Conservation (phyloP, 2,888 invertebrate species). For the Eretmocerus hayati region DNA sequence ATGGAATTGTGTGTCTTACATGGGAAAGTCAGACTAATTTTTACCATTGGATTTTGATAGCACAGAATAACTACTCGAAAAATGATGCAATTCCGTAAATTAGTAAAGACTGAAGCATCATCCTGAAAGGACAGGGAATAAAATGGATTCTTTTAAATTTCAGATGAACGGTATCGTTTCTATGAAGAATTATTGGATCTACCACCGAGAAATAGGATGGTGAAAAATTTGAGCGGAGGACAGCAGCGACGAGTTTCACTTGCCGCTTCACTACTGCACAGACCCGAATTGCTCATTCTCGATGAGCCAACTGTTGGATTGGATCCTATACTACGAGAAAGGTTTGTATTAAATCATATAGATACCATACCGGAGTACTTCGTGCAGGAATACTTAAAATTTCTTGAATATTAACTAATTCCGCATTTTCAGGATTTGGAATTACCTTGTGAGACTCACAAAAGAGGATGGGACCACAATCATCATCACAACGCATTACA, state of each 20-base stretch:
- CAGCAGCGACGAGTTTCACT: slow-evolving; percentile 85
- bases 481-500: slow-evolving; percentile 91
- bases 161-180: slow-evolving; percentile 59
- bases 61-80: too few species aligned
- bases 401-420: too few species aligned
- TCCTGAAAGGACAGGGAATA: too few species aligned
- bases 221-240: slow-evolving; percentile 77
- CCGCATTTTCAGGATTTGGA: slow-evolving; percentile 76
- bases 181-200: slow-evolving; percentile 68
- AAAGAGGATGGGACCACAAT: slow-evolving; percentile 66
- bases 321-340: slow-evolving; percentile 79
- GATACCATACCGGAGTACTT: too few species aligned
- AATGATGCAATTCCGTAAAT: too few species aligned
- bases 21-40: too few species aligned
- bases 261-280: slow-evolving; percentile 81
- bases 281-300: slow-evolving; percentile 79
- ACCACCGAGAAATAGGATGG: slow-evolving; percentile 59
- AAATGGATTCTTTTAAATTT: slow-evolving; percentile 3
- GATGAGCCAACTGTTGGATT: slow-evolving; percentile 94
- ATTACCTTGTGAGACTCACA: slow-evolving; percentile 69
- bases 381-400: too few species aligned
- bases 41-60: too few species aligned
- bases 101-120: too few species aligned
- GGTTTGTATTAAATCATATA: slow-evolving; percentile 55
- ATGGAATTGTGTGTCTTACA: too few species aligned